A percentile compares a stretch with the other conserved stretches of the same genome.
phyloP scores from a whole-genome alignment of 1,140 invertebrate genomes.

The Dreissena polymorpha region DNA sequence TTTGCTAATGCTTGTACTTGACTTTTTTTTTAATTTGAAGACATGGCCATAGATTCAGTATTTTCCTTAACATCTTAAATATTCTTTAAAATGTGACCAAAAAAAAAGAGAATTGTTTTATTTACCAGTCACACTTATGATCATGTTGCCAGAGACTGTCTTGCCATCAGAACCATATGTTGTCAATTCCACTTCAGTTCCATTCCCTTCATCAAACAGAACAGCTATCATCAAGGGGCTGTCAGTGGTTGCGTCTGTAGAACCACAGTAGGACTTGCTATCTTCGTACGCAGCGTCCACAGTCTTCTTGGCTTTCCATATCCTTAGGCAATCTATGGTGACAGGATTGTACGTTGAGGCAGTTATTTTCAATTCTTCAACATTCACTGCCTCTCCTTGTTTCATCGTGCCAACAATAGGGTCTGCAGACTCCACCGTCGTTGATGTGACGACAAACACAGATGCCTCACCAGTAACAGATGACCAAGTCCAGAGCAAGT shows the following conservation, averaged over 20 bases:
- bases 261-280: conserved; percentile 21
- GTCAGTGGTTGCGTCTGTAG: neutral
- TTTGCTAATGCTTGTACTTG: too few relatives aligned
- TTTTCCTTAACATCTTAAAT: too few relatives aligned
- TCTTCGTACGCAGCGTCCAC: neutral
- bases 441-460: conserved; percentile 24
- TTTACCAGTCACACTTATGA: too few relatives aligned
- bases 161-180: neutral
- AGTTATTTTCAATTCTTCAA: neutral
- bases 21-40: too few relatives aligned
- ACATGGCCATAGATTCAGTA: too few relatives aligned
- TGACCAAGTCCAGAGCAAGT: conserved; percentile 30
- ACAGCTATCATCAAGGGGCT: conserved; percentile 6
- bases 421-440: neutral
- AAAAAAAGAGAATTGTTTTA: too few relatives aligned
- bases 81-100: too few relatives aligned
- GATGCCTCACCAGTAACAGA: conserved; percentile 6
- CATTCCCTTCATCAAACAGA: conserved; percentile 42
- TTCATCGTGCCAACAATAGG: conserved; percentile 4
- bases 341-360: neutral
- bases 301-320: conserved; percentile 10
- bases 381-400: neutral
- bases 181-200: conserved; percentile 3
- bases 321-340: conserved; percentile 23
- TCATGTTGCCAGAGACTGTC: neutral